Percentiles rank a stretch among this genome's conserved stretches.
phyloP scores from a whole-genome alignment of 2,888 invertebrate genomes.

The Norana najaformis region DNA sequence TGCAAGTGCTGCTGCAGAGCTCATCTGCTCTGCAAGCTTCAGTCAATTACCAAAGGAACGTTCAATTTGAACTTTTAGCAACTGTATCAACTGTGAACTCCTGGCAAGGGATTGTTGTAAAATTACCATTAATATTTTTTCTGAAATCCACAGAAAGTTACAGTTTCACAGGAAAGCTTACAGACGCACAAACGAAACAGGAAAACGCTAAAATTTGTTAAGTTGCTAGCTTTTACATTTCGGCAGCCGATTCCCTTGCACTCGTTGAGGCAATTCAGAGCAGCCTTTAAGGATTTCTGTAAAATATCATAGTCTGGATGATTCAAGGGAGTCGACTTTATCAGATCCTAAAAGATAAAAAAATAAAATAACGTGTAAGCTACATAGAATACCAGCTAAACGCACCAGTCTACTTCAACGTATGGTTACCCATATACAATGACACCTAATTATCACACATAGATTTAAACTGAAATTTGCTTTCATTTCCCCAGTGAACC shows the following conservation, averaged over 20 bases:
- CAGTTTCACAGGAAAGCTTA: no score
- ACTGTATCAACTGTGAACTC: no score
- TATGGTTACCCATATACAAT: background rate
- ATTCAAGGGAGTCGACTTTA: background rate
- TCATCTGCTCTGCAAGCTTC: no score
- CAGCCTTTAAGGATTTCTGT: background rate
- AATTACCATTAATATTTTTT: no score
- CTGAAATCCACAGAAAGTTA: no score
- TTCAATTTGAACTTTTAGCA: no score
- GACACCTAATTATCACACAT: background rate
- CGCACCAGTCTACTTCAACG: background rate
- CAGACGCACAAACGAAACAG: no score
- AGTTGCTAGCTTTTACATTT: background rate
- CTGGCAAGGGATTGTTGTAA: no score
- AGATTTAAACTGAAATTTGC: background rate
- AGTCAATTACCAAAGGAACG: no score
- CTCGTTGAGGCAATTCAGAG: background rate
- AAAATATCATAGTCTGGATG: constrained; percentile 19
- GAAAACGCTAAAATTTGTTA: no score
- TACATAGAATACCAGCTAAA: background rate
- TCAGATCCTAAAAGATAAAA: background rate
- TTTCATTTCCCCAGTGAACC: background rate
- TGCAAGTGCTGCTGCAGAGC: no score
- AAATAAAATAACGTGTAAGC: background rate
- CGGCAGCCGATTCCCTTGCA: background rate